phyloP scores from a whole-genome alignment of 2,797 vertebrate genomes.

The Cirrhinus molitorella region DNA sequence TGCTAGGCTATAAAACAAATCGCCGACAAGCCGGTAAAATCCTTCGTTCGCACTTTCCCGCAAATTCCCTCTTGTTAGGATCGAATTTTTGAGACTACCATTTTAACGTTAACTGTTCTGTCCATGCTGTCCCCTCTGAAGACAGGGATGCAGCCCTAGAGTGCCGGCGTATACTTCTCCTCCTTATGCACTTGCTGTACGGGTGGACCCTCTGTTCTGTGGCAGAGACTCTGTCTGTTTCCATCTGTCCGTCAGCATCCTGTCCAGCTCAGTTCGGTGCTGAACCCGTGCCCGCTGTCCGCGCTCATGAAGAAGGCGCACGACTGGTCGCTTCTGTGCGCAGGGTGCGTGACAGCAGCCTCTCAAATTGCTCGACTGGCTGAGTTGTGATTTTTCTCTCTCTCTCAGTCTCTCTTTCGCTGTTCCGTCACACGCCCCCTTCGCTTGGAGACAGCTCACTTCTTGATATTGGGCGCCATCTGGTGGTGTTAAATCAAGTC shows the following conservation, averaged over 20 bases:
- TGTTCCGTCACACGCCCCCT: conserved; percentile 42
- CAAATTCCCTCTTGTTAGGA: conserved; percentile 45
- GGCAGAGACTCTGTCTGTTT: conserved; percentile 59
- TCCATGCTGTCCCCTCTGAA: conserved; percentile 50
- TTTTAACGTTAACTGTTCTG: conserved; percentile 43
- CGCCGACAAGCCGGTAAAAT: conserved; percentile 51
- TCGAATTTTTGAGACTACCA: conserved; percentile 49
- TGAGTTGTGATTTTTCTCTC: conserved; percentile 45
- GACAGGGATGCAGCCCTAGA: conserved; percentile 38
- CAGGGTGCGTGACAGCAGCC: conserved; percentile 59
- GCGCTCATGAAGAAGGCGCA: conserved; percentile 48
- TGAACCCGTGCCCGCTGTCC: conserved; percentile 37
- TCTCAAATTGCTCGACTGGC: conserved; percentile 46
- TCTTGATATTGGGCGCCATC: conserved; percentile 54
- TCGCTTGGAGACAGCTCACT: not conserved
- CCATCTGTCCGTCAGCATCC: conserved; percentile 66
- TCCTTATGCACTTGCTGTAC: conserved; percentile 56
- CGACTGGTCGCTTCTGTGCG: conserved; percentile 63
- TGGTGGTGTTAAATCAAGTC: conserved; percentile 14
- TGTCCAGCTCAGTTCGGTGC: conserved; percentile 49
- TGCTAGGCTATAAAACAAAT: conserved; percentile 41
- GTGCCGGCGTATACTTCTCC: conserved; percentile 44
- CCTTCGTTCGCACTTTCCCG: conserved; percentile 38
- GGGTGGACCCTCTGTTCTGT: conserved; percentile 52
- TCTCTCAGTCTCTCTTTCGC: conserved; percentile 37